These are phyloP conservation scores for Montipora foliosa DNA, from an alignment of 64 coral and sea anemone genomes.

Conservation along the genomic window DNA sequence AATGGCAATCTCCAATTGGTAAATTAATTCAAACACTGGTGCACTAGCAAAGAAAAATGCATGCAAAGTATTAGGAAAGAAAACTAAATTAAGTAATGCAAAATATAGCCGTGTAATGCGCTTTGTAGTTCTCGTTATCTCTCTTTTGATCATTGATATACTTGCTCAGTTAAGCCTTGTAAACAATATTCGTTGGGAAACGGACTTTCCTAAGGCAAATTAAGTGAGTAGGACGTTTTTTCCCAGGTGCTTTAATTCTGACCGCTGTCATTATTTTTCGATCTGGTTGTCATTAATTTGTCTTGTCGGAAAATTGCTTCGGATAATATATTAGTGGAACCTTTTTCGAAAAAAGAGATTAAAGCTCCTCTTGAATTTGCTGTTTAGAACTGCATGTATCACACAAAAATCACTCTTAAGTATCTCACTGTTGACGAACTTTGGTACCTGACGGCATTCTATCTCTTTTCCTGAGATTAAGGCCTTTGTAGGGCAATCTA, in stretches of 20 bases:
- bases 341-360: background rate
- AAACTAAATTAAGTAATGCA: conserved; percentile 29
- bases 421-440: background rate
- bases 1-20: conserved; percentile 31
- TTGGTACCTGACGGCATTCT: too few relatives aligned
- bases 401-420: too few relatives aligned
- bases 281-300: background rate
- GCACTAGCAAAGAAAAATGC: background rate
- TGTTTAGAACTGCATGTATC: too few relatives aligned
- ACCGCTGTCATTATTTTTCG: background rate
- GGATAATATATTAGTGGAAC: background rate
- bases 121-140: background rate
- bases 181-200: background rate
- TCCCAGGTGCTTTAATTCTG: background rate
- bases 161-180: background rate
- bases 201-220: background rate
- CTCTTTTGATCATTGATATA: background rate
- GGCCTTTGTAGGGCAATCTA: background rate
- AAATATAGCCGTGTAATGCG: background rate
- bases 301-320: background rate
- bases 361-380: background rate
- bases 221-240: background rate
- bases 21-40: conserved; percentile 16
- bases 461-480: background rate
- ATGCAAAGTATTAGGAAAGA: background rate